A percentile compares a stretch with the other conserved stretches of the same genome.
phyloP scores from a whole-genome alignment of 2,113 vertebrate species.

The Beaufortia kweichowensis region DNA sequence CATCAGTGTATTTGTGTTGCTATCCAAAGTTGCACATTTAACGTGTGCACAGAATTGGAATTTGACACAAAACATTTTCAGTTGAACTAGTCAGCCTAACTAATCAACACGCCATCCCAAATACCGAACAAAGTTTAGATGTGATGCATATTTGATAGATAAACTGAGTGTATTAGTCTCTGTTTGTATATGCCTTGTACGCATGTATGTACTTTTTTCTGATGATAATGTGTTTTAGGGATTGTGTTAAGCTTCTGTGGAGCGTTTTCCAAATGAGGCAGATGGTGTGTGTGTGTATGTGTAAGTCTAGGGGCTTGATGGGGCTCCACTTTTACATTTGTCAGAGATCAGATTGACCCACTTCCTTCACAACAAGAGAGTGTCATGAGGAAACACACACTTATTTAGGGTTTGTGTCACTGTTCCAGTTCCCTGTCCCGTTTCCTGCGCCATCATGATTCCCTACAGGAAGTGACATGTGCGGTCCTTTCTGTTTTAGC shows the following conservation, averaged over 20 bases:
- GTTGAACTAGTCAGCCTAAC: too few species aligned
- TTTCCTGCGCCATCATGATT: conserved; percentile 41
- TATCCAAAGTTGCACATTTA: too few species aligned
- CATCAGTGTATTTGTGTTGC: too few species aligned
- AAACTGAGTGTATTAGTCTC: not conserved
- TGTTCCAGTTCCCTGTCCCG: not conserved
- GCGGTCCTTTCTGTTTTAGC: conserved; percentile 35
- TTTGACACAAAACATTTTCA: too few species aligned
- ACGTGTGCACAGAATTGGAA: too few species aligned
- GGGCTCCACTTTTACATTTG: conserved; percentile 32
- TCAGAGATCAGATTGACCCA: conserved; percentile 47
- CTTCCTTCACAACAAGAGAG: conserved; percentile 7
- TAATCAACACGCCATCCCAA: too few species aligned
- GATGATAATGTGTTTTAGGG: conserved; percentile 38
- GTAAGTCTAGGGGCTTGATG: conserved; percentile 18
- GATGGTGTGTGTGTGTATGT: conserved; percentile 34
- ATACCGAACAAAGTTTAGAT: not conserved
- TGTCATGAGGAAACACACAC: conserved; percentile 22
- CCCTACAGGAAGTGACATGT: conserved; percentile 47
- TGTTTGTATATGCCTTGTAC: not conserved
- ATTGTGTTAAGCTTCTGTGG: conserved; percentile 39
- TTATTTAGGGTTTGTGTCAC: conserved; percentile 12
- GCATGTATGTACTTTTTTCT: conserved; percentile 5
- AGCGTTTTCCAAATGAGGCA: conserved; percentile 40
- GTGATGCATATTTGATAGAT: not conserved